These are phyloP conservation scores for Alosa sapidissima DNA, from an alignment of 2,797 vertebrate species.

Conservation along the genomic window DNA sequence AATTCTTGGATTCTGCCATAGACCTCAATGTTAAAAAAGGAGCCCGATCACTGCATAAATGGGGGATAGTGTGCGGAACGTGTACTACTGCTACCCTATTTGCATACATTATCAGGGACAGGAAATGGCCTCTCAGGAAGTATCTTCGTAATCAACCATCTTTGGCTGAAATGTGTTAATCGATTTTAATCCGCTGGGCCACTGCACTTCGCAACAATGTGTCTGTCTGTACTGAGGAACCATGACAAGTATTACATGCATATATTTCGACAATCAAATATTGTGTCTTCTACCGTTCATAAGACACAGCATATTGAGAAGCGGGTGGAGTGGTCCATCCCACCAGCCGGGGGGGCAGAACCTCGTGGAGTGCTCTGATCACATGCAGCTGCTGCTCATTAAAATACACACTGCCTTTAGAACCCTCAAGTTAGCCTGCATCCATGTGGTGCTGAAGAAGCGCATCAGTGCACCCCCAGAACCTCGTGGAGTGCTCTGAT, in stretches of 20 bases:
- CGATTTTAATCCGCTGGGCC: no score
- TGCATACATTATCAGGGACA: no score
- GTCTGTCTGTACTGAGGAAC: no score
- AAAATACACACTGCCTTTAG: background rate
- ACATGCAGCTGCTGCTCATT: slow-evolving; percentile 15
- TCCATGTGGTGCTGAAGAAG: background rate
- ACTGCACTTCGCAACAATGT: no score
- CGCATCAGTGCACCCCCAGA: background rate
- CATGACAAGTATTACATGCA: background rate
- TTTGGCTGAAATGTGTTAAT: no score
- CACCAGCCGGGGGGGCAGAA: background rate
- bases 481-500: background rate
- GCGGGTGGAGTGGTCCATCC: background rate
- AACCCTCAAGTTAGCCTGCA: background rate
- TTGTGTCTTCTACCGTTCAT: background rate
- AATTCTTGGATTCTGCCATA: no score
- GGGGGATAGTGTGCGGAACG: no score
- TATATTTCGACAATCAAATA: background rate
- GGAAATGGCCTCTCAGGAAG: no score
- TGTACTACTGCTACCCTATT: no score
- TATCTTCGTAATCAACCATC: no score
- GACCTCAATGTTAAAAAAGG: no score
- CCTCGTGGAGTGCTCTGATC: background rate
- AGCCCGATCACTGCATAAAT: no score
- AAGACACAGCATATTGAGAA: background rate